Evolutionary conservation across 1,140 invertebrate genomes (phyloP), one percentile per base, ranked within the genome.

Genomic region (Potamilus streckersoni): DNA sequence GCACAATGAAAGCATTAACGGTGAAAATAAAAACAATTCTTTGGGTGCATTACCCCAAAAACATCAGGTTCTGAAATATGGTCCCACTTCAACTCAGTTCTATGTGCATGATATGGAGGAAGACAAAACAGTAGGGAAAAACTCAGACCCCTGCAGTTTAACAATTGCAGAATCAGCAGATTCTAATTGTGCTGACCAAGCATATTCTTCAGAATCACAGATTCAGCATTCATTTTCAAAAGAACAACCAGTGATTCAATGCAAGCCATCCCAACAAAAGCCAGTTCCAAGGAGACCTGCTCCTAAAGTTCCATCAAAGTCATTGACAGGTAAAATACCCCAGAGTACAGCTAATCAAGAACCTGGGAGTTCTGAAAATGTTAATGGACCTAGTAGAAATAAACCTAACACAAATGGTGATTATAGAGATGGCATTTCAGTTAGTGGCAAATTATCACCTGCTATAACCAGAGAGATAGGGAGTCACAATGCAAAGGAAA

Each of bases 121-220:
- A 60, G 23, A 61, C 31, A 38, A 68, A 58, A 17, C 66, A 58
- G 5, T 67, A 60, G 55, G 55, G 65, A 67, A 27, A 27, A 38
- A 4, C 27, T 27, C 65, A 15, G n/a, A 67, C 23, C 27, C 31
- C 12, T 38, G 55, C 31, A 31, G 11, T 27, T 27, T n/a, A 67
- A 27, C 1, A 67, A 15, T 15, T 67, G 11, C 20, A 59, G 56
- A 70, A 20, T 49, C 20, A 20, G 16, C 56, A 58, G 19, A 20
- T 59, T 23, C 23, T 13, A 70, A 58, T 70, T 19, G n/a, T 20
- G 57, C 20, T 57, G 58, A 70, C 20, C 58, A 49, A 70, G 23
- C 69, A 70, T 14, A 23, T 55, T 70, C 17, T 58, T 15, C 19
- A 57, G 56, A 58, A 58, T 14, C 69, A 70, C 20, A 70, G 14